phyloP scores from a whole-genome alignment of 2,888 invertebrate species.

The Blastobasis lacticolella region DNA sequence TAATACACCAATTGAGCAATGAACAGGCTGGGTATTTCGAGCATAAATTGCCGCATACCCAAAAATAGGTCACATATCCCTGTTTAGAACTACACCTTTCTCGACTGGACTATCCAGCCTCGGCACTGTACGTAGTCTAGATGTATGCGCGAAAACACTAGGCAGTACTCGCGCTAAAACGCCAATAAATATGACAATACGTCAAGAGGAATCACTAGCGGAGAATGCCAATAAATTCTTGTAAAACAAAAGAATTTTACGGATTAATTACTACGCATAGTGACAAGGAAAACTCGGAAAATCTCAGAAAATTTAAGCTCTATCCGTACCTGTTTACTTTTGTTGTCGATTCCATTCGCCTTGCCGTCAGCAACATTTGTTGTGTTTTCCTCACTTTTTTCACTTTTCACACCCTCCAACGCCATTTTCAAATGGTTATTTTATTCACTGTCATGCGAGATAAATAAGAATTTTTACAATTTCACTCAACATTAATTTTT shows the following conservation, averaged over 20 bases:
- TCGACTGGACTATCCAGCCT: constrained; percentile 31
- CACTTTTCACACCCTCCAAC: constrained; percentile 72
- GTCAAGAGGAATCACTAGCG: not conserved
- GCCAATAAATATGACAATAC: constrained; percentile 9
- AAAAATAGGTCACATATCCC: constrained; percentile 64
- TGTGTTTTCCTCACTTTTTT: constrained; percentile 71
- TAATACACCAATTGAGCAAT: not conserved
- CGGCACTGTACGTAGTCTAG: constrained; percentile 21
- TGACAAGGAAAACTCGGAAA: constrained; percentile 21
- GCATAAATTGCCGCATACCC: constrained; percentile 33
- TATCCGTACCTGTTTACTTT: constrained; percentile 71
- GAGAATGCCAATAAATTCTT: too few species aligned
- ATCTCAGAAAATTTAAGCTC: constrained; percentile 31
- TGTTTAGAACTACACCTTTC: constrained; percentile 49
- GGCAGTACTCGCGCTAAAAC: constrained; percentile 17
- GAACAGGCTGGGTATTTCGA: not conserved
- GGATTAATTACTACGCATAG: not conserved
- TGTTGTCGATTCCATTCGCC: constrained; percentile 74
- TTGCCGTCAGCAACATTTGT: constrained; percentile 67
- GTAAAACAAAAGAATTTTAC: too few species aligned
- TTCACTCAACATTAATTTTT: constrained; percentile 48
- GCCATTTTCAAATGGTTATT: constrained; percentile 61
- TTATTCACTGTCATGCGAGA: constrained; percentile 68
- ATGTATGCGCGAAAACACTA: constrained; percentile 55
- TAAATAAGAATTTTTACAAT: constrained; percentile 35